Percentiles rank a stretch among this genome's conserved stretches.
Evolutionary conservation across 2,797 vertebrate genomes (phyloP).

Genomic region (Chaetodon trifasciatus): DNA sequence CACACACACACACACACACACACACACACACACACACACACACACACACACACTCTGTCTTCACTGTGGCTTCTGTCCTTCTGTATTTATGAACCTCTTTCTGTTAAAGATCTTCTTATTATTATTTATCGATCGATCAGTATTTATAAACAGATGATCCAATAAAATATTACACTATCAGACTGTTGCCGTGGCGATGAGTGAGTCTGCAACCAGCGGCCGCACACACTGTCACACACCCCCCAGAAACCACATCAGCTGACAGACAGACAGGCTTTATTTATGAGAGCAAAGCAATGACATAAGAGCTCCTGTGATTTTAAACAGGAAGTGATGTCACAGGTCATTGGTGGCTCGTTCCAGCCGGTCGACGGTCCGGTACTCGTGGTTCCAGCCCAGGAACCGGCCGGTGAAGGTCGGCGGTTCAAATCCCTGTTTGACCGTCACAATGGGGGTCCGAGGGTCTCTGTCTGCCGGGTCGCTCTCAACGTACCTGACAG

Average conservation of each 20-base stretch:
- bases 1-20: conserved; percentile 9
- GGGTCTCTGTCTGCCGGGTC: conserved; percentile 38
- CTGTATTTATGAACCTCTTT: conserved; percentile 59
- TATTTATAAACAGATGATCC: conserved; percentile 70
- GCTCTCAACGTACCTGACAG: conserved; percentile 41
- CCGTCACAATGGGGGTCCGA: neutral
- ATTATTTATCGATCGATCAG: conserved; percentile 71
- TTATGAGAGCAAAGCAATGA: conserved; percentile 10
- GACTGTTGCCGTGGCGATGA: conserved; percentile 16
- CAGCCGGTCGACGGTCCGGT: conserved; percentile 15
- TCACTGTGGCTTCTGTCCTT: conserved; percentile 61
- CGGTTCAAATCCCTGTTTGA: conserved; percentile 63
- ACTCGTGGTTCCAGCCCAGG: conserved; percentile 47
- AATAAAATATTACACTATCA: conserved; percentile 64
- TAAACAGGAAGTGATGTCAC: conserved; percentile 51
- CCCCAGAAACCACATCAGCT: neutral
- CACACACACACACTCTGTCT: neutral
- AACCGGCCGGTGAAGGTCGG: conserved; percentile 65
- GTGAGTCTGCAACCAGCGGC: neutral
- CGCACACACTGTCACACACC: neutral
- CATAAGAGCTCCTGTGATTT: neutral
- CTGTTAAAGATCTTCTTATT: conserved; percentile 29
- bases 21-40: conserved; percentile 17
- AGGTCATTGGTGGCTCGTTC: neutral
- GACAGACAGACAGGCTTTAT: conserved; percentile 8